phyloP scores from a whole-genome alignment of 1,140 invertebrate species.

The Cyrtorhinus lividipennis region DNA sequence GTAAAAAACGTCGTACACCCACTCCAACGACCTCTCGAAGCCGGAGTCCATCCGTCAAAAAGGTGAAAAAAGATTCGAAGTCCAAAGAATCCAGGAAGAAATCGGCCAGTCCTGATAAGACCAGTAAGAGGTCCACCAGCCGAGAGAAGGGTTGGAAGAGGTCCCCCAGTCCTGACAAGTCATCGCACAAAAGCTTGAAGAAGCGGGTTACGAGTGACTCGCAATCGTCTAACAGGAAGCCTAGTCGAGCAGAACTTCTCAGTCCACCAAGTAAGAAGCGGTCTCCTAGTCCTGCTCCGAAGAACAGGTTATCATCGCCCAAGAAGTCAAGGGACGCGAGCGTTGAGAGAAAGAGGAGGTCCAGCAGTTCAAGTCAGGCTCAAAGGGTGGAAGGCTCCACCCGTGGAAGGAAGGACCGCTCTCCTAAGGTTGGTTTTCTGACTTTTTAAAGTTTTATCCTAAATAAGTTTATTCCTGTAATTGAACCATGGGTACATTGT shows the following conservation, averaged over 20 bases:
- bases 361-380: constrained; percentile 5
- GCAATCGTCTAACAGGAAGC: neutral
- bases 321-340: neutral
- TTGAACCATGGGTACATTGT: too few relatives aligned
- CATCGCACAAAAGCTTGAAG: constrained; percentile 4
- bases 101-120: too few relatives aligned
- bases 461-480: too few relatives aligned
- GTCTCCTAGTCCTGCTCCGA: neutral
- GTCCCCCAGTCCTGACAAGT: constrained; percentile 3
- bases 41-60: constrained; percentile 1
- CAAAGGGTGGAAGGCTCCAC: neutral
- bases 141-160: neutral
- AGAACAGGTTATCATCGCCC: neutral
- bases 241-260: neutral
- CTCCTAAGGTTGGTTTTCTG: too few relatives aligned
- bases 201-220: neutral
- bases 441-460: too few relatives aligned
- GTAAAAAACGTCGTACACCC: neutral
- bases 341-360: constrained; percentile 10
- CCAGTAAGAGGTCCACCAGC: neutral
- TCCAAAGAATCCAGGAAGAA: neutral
- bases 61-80: constrained; percentile 3
- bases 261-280: neutral
- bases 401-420: constrained; percentile 2
- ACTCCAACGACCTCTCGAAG: neutral